These are phyloP conservation scores for Glyptemys insculpta DNA, from an alignment of 2,797 vertebrate species.

Conservation along the genomic window DNA sequence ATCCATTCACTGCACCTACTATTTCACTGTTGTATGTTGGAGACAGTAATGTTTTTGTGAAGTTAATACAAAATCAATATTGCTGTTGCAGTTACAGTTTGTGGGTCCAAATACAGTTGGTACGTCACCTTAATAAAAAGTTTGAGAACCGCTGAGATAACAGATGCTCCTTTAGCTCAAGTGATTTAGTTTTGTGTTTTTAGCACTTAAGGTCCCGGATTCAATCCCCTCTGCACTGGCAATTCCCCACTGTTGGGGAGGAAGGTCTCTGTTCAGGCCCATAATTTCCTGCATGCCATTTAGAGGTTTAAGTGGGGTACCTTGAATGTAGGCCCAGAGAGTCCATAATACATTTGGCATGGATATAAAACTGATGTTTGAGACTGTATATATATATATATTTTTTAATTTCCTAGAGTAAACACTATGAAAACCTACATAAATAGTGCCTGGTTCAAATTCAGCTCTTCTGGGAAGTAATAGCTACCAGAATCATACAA, in stretches of 20 bases:
- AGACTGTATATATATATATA: slow-evolving; percentile 4
- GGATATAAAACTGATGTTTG: slow-evolving; percentile 20
- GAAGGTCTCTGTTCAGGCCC: slow-evolving; percentile 42
- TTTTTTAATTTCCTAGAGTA: not conserved
- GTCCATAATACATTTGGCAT: slow-evolving; percentile 12
- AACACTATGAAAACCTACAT: not conserved
- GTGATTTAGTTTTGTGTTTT: not conserved
- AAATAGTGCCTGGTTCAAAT: not conserved
- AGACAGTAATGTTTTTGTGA: too few relatives aligned
- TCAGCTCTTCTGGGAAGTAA: not conserved
- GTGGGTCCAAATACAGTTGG: too few relatives aligned
- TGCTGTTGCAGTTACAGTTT: too few relatives aligned
- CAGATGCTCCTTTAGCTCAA: not conserved
- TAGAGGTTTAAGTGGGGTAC: slow-evolving; percentile 31
- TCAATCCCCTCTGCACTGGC: fast-evolving
- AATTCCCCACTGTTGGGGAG: slow-evolving; percentile 14
- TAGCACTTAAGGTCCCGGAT: not conserved
- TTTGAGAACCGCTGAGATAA: not conserved
- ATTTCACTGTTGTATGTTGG: too few relatives aligned
- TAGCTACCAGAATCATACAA: not conserved
- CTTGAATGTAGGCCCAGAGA: not conserved
- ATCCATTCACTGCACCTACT: too few relatives aligned
- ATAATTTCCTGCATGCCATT: slow-evolving; percentile 37
- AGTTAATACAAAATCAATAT: too few relatives aligned
- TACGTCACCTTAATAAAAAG: too few relatives aligned